Percentiles rank a stretch among this genome's conserved stretches.
Evolutionary conservation across 1,140 invertebrate genomes (phyloP).

Genomic region (Neodiprion pinetum): DNA sequence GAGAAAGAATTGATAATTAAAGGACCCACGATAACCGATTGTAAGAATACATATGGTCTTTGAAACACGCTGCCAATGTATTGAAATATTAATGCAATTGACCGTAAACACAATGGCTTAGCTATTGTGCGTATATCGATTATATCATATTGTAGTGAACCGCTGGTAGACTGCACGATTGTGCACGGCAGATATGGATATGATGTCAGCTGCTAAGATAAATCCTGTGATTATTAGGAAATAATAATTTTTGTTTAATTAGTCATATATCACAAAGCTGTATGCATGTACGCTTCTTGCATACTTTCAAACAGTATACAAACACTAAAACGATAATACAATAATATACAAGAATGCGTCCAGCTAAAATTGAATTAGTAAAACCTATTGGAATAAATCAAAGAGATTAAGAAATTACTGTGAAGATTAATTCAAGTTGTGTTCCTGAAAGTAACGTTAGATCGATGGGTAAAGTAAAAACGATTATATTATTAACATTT

Average conservation of each 20-base stretch:
- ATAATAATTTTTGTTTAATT: conserved; percentile 55
- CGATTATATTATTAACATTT: conserved; percentile 31
- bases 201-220: conserved; percentile 61
- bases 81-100: conserved; percentile 33
- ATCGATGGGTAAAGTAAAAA: conserved; percentile 46
- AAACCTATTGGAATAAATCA: conserved; percentile 61
- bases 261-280: conserved; percentile 35
- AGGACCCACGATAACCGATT: background rate
- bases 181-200: conserved; percentile 57
- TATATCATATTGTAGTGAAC: conserved; percentile 50
- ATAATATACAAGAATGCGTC: conserved; percentile 49
- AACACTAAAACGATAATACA: conserved; percentile 45
- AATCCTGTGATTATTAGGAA: conserved; percentile 63
- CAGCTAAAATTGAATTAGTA: conserved; percentile 56
- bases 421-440: conserved; percentile 51
- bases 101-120: conserved; percentile 38
- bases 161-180: conserved; percentile 57
- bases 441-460: conserved; percentile 61
- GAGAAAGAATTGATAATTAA: conserved; percentile 4
- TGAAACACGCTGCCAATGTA: conserved; percentile 30
- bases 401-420: conserved; percentile 53
- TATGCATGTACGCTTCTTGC: conserved; percentile 2
- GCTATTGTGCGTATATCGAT: conserved; percentile 31
- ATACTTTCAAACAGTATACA: background rate
- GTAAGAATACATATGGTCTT: too few relatives aligned